Evolutionary conservation across 2,888 invertebrate genomes (phyloP).

Genomic region (Dicyrtomina minuta): DNA sequence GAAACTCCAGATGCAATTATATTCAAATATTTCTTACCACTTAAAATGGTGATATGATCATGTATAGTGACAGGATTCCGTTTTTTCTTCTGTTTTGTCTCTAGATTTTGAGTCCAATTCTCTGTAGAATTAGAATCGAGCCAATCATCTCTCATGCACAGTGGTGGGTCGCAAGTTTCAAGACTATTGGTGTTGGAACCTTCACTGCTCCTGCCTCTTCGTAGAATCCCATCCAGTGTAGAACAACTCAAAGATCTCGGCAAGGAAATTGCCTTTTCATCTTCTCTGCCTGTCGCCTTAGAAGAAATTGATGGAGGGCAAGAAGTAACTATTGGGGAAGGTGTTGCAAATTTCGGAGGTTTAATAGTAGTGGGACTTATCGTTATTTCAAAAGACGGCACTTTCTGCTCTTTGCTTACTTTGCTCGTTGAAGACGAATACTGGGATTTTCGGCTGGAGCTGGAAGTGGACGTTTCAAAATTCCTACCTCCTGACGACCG

Average conservation of each 20-base stretch:
- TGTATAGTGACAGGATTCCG: conserved; percentile 50
- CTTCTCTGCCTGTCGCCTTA: background rate
- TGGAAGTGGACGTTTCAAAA: too few species aligned
- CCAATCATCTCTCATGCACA: conserved; percentile 9
- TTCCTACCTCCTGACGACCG: background rate
- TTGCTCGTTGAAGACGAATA: too few species aligned
- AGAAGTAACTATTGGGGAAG: background rate
- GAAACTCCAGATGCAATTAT: too few species aligned
- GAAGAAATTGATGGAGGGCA: background rate
- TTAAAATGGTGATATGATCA: conserved; percentile 50
- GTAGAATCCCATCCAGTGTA: background rate
- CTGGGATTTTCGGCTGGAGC: too few species aligned
- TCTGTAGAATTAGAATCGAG: background rate
- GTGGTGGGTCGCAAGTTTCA: conserved; percentile 12
- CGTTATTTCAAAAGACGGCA: conserved; percentile 6
- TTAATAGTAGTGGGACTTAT: conserved; percentile 17
- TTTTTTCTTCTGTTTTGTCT: conserved; percentile 49
- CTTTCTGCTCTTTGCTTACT: background rate
- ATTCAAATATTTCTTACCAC: conserved; percentile 38
- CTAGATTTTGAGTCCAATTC: conserved; percentile 21
- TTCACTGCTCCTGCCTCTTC: conserved; percentile 6
- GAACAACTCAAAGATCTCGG: background rate
- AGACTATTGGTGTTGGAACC: conserved; percentile 18
- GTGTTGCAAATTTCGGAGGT: background rate
- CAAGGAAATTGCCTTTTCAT: background rate